phyloP scores from a whole-genome alignment of 2,113 vertebrate genomes.

The Lasiurus borealis region DNA sequence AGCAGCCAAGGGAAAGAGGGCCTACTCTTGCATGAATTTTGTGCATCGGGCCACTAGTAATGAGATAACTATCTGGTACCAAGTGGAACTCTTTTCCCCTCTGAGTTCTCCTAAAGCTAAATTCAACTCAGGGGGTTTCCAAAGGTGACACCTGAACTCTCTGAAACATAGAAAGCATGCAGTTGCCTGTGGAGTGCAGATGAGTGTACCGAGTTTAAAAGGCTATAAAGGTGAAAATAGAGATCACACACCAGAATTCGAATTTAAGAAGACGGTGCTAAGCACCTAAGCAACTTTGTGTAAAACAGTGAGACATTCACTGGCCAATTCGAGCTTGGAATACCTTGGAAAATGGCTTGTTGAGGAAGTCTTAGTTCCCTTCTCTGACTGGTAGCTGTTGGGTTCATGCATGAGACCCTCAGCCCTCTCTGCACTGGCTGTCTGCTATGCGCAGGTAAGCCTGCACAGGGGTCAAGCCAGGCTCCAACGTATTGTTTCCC shows the following conservation, averaged over 20 bases:
- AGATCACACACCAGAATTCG: neutral
- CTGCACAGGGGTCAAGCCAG: neutral
- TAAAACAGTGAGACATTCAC: neutral
- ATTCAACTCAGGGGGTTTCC: neutral
- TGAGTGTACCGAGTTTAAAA: neutral
- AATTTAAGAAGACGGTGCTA: neutral
- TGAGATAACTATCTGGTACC: neutral
- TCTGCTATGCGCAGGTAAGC: neutral
- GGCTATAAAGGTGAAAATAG: neutral
- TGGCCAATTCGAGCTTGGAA: neutral
- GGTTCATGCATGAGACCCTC: neutral
- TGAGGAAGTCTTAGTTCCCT: neutral
- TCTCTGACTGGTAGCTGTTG: neutral
- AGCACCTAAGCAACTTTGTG: neutral
- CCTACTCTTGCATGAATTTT: too few relatives aligned
- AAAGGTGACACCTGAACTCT: neutral
- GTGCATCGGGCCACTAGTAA: neutral
- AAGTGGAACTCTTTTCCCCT: neutral
- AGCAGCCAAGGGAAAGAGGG: too few relatives aligned
- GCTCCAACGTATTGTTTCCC: neutral
- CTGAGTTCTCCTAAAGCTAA: neutral
- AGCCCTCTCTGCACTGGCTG: neutral
- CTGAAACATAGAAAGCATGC: neutral
- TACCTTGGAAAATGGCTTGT: neutral
- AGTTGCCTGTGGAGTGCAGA: neutral